Conservation (phyloP, 2,888 invertebrate genomes). For the Torymus tubicola region DNA sequence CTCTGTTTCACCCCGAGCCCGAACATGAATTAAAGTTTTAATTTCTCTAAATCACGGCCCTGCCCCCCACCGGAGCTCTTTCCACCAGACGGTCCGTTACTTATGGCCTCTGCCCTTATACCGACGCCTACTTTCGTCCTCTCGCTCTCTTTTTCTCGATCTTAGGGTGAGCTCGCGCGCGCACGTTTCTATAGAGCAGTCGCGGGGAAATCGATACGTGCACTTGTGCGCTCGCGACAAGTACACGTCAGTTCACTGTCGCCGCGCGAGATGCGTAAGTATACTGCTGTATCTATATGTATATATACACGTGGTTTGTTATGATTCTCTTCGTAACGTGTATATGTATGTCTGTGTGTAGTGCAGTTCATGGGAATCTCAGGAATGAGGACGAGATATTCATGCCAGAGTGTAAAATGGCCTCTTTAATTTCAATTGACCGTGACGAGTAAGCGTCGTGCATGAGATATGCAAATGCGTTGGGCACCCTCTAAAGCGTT, state of each 20-base stretch:
- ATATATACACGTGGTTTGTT: no score
- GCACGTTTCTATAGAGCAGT: conserved; percentile 39
- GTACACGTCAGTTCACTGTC: conserved; percentile 49
- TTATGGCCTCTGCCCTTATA: conserved; percentile 74
- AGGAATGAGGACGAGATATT: conserved; percentile 8
- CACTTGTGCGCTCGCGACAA: conserved; percentile 62
- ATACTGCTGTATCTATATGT: no score
- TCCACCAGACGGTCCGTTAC: conserved; percentile 75
- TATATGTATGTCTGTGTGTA: neutral
- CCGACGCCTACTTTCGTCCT: conserved; percentile 62
- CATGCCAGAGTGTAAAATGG: neutral
- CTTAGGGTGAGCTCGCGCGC: conserved; percentile 54
- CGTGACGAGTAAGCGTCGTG: neutral
- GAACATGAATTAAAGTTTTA: conserved; percentile 77
- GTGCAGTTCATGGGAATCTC: neutral
- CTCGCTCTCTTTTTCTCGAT: conserved; percentile 60
- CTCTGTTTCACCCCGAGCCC: conserved; percentile 61
- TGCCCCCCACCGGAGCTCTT: conserved; percentile 64
- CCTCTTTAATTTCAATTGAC: conserved; percentile 27
- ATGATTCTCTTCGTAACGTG: no score
- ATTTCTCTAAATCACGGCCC: conserved; percentile 76
- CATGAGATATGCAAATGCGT: conserved; percentile 3
- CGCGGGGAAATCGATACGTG: conserved; percentile 69
- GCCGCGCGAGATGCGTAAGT: neutral
- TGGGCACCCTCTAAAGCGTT: no score